A percentile compares a stretch with the other conserved stretches of the same genome.
phyloP scores from a whole-genome alignment of 2,888 invertebrate genomes.

The Bimastos eiseni region DNA sequence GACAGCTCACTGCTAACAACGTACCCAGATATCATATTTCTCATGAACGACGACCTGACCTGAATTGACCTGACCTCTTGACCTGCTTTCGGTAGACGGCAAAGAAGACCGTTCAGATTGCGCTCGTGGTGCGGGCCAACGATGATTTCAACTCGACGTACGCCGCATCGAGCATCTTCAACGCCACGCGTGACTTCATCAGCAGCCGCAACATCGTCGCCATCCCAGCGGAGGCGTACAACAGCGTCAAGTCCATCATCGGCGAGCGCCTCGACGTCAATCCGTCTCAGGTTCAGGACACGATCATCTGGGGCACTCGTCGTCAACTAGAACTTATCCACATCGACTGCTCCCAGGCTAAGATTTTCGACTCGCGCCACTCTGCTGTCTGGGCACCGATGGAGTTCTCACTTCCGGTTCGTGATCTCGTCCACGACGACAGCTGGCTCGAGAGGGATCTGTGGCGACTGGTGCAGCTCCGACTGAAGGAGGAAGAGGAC shows the following conservation, averaged over 20 bases:
- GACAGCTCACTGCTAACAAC: no score
- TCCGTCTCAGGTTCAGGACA: conserved; percentile 54
- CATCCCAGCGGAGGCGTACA: conserved; percentile 52
- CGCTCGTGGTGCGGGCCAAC: not conserved
- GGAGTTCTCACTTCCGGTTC: conserved; percentile 53
- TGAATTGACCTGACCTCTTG: no score
- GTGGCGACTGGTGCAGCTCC: not conserved
- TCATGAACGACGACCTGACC: no score
- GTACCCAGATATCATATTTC: no score
- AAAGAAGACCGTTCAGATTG: not conserved
- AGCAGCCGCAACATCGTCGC: conserved; percentile 48
- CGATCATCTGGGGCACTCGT: conserved; percentile 58
- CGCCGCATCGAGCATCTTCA: not conserved
- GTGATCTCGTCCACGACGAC: conserved; percentile 56
- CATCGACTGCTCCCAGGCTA: conserved; percentile 43
- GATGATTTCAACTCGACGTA: not conserved
- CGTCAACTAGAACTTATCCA: conserved; percentile 43
- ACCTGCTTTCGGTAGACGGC: not conserved
- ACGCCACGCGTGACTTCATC: not conserved
- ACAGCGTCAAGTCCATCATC: conserved; percentile 54
- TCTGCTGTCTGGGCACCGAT: conserved; percentile 59
- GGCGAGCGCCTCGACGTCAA: conserved; percentile 55
- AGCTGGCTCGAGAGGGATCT: conserved; percentile 57
- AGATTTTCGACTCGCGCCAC: conserved; percentile 54
- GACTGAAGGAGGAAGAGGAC: not conserved